Conservation (phyloP, 2,113 vertebrate species). For the Callipepla squamata region DNA sequence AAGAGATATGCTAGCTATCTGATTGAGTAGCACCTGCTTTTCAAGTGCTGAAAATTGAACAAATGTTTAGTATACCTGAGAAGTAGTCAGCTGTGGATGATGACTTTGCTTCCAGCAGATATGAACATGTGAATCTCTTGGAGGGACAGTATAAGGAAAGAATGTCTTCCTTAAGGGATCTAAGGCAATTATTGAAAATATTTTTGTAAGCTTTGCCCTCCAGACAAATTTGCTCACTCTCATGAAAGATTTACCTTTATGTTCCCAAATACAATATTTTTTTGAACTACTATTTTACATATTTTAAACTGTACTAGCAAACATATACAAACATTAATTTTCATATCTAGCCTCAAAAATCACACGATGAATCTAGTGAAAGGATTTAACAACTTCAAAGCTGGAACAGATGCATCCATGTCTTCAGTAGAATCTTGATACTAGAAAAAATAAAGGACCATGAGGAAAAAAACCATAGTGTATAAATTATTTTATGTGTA, state of each 20-base stretch:
- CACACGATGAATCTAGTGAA: background rate
- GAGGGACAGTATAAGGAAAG: background rate
- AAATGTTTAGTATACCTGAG: background rate
- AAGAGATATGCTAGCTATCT: constrained; percentile 46
- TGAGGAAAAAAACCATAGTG: background rate
- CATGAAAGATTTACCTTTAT: background rate
- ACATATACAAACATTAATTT: background rate
- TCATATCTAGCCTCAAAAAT: background rate
- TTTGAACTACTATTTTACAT: background rate
- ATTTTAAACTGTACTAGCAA: background rate
- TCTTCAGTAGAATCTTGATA: background rate
- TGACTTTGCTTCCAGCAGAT: background rate
- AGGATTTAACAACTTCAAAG: background rate
- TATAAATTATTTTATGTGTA: background rate
- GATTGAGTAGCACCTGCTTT: constrained; percentile 33
- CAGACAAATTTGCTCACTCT: background rate
- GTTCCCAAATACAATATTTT: background rate
- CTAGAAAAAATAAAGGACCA: background rate
- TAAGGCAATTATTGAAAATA: constrained; percentile 9
- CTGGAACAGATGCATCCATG: background rate
- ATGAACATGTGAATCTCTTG: background rate
- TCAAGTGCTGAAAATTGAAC: background rate
- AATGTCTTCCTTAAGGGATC: background rate
- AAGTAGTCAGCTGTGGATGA: constrained; percentile 19
- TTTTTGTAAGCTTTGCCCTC: background rate